These are phyloP conservation scores for Stramonita haemastoma DNA, from an alignment of 2,888 invertebrate genomes.

Conservation along the genomic window DNA sequence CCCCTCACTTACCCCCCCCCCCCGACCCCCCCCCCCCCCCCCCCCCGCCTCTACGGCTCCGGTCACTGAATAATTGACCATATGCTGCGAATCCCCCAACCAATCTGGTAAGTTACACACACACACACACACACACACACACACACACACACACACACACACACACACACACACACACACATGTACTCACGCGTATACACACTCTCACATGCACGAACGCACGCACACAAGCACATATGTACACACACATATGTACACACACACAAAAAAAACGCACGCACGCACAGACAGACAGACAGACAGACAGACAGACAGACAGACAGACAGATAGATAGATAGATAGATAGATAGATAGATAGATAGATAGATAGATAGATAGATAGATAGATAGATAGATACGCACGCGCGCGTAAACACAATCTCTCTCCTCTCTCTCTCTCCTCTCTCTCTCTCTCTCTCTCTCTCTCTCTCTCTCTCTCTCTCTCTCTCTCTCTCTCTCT, in stretches of 20 bases:
- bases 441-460: too few species aligned
- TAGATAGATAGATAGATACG: too few species aligned
- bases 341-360: too few species aligned
- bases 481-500: too few species aligned
- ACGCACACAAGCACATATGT: not conserved
- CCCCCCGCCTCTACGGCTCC: not conserved
- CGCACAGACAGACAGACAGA: too few species aligned
- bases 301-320: too few species aligned
- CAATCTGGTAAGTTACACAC: not conserved
- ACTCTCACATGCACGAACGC: not conserved
- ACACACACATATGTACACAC: conserved; percentile 3
- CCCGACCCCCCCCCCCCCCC: not conserved
- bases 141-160: not conserved
- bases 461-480: too few species aligned
- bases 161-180: conserved; percentile 1
- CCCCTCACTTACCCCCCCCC: not conserved
- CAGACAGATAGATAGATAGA: too few species aligned
- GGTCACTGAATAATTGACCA: not conserved
- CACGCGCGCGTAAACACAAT: not conserved
- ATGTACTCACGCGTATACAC: not conserved
- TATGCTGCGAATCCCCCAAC: not conserved
- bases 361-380: too few species aligned
- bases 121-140: not conserved
- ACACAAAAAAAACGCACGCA: not conserved
- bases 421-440: too few species aligned